Evolutionary conservation across 2,797 vertebrate species (phyloP).

Genomic region (Rhinoraja longicauda): DNA sequence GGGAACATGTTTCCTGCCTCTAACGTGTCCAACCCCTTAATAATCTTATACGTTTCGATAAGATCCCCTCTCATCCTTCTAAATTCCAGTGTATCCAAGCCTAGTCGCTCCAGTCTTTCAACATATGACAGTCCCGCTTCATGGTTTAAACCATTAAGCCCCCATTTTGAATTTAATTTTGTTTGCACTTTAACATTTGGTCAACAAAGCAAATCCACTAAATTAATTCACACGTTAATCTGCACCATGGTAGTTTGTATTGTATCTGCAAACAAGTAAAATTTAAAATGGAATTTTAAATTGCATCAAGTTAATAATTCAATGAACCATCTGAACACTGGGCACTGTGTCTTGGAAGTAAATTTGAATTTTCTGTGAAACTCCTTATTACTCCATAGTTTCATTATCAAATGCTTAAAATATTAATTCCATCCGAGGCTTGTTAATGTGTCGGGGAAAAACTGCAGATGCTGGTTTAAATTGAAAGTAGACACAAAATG

Average conservation of each 20-base stretch:
- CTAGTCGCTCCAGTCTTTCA: no score
- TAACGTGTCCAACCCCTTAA: no score
- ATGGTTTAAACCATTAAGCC: background rate
- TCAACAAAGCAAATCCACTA: background rate
- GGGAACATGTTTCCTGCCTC: no score
- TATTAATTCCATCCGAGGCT: background rate
- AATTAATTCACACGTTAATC: background rate
- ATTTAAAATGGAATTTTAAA: background rate
- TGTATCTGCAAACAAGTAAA: background rate
- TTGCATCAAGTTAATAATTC: background rate
- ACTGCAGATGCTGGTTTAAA: no score
- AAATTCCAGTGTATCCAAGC: no score
- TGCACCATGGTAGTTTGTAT: background rate
- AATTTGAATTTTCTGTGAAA: background rate
- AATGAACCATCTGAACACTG: background rate
- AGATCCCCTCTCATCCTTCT: no score
- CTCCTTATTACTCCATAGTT: background rate
- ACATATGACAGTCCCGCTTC: no score
- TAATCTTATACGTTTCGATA: no score
- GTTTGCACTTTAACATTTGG: background rate
- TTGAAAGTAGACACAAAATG: no score
- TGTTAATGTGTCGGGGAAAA: no score
- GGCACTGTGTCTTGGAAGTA: background rate
- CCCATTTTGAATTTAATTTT: background rate
- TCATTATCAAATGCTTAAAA: background rate